Evolutionary conservation across 1,140 invertebrate genomes (phyloP).

Genomic region (Trinorchestia longiramus): DNA sequence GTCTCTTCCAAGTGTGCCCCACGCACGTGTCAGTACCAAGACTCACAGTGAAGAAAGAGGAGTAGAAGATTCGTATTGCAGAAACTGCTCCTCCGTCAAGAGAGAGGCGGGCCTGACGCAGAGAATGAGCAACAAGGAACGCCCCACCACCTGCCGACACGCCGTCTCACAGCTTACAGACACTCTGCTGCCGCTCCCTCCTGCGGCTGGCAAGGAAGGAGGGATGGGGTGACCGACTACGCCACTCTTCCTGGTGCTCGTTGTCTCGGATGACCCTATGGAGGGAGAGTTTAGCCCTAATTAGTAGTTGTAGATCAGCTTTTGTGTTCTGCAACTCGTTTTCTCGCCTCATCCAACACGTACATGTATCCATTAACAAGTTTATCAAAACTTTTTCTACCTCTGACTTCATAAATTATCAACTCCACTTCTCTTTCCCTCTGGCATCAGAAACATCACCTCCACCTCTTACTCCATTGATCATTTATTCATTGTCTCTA

Average conservation of each 20-base stretch:
- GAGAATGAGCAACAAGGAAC: slow-evolving; percentile 68
- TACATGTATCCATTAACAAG: too few relatives aligned
- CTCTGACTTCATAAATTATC: too few relatives aligned
- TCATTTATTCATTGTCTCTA: too few relatives aligned
- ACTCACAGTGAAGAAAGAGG: background rate
- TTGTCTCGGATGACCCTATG: background rate
- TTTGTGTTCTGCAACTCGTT: too few relatives aligned
- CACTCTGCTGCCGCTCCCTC: slow-evolving; percentile 36
- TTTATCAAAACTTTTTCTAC: too few relatives aligned
- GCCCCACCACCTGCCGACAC: slow-evolving; percentile 68
- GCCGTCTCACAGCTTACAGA: slow-evolving; percentile 59
- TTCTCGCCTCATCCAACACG: too few relatives aligned
- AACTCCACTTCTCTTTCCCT: too few relatives aligned
- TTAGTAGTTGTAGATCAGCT: background rate
- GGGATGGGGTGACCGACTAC: background rate
- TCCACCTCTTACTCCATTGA: too few relatives aligned
- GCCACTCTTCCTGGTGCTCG: background rate
- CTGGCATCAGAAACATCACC: too few relatives aligned
- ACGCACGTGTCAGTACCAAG: too few relatives aligned
- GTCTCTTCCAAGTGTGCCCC: too few relatives aligned
- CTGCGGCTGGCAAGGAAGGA: background rate
- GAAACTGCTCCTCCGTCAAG: background rate
- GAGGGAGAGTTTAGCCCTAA: background rate
- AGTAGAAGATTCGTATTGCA: background rate
- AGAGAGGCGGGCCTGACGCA: background rate